phyloP scores from a whole-genome alignment of 2,113 vertebrate species.

The Oryzias javanicus region DNA sequence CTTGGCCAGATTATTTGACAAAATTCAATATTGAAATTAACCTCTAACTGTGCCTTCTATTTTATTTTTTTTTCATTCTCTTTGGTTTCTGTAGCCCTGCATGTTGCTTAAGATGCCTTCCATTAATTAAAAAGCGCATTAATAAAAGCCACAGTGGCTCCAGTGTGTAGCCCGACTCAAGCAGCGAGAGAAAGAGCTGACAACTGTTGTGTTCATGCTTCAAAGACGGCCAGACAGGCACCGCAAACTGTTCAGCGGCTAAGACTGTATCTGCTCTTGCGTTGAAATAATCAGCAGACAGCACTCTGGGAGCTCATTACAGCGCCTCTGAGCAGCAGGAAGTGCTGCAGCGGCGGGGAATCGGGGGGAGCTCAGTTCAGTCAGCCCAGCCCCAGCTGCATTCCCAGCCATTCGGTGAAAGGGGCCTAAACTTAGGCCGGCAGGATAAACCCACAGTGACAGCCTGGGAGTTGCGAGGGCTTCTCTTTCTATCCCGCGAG shows the following conservation, averaged over 20 bases:
- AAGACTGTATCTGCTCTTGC: slow-evolving; percentile 45
- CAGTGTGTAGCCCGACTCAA: slow-evolving; percentile 26
- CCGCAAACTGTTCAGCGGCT: slow-evolving; percentile 32
- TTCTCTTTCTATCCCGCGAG: slow-evolving; percentile 47
- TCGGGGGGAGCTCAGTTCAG: slow-evolving; percentile 65
- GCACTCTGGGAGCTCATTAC: slow-evolving; percentile 80
- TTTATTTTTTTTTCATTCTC: neutral
- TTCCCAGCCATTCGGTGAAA: slow-evolving; percentile 41
- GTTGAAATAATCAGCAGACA: slow-evolving; percentile 51
- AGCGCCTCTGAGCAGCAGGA: slow-evolving; percentile 60
- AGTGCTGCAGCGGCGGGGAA: slow-evolving; percentile 41
- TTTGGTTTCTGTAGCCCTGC: slow-evolving; percentile 1
- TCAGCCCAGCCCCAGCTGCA: slow-evolving; percentile 59
- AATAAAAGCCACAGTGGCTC: slow-evolving; percentile 30
- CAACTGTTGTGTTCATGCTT: slow-evolving; percentile 33
- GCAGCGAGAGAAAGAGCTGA: slow-evolving; percentile 2
- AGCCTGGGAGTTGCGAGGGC: slow-evolving; percentile 57
- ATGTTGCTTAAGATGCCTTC: slow-evolving; percentile 13
- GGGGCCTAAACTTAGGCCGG: slow-evolving; percentile 35
- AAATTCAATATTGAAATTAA: neutral
- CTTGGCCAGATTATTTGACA: neutral
- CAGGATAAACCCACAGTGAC: slow-evolving; percentile 59
- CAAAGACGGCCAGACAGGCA: slow-evolving; percentile 19
- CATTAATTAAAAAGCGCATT: slow-evolving; percentile 41
- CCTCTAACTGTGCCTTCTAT: neutral